Evolutionary conservation across 2,113 vertebrate genomes (phyloP).

Genomic region (Triplophysa siluroides): DNA sequence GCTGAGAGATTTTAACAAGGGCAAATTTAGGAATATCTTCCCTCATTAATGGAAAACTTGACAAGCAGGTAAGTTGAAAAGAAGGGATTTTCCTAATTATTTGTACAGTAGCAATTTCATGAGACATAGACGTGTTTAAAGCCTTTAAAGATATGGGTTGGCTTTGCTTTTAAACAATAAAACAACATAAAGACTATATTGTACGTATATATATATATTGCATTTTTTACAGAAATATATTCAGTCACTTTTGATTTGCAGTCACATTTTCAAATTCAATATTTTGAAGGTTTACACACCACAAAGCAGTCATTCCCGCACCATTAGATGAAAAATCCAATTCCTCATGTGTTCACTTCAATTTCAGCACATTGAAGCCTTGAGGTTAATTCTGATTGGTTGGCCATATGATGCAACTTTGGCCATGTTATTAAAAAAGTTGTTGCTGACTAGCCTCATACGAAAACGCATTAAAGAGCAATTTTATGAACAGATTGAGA

Average conservation of each 20-base stretch:
- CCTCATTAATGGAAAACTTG: background rate
- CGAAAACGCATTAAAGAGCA: background rate
- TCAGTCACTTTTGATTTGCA: background rate
- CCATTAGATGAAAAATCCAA: background rate
- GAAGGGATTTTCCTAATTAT: background rate
- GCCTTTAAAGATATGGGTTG: background rate
- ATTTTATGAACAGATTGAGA: background rate
- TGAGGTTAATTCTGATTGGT: constrained; percentile 17
- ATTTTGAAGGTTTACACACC: background rate
- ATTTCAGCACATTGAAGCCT: background rate
- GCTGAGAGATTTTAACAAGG: constrained; percentile 1
- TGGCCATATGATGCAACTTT: constrained; percentile 17
- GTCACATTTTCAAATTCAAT: no score
- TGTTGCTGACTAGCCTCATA: constrained; percentile 9
- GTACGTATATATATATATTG: background rate
- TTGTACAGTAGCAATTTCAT: background rate
- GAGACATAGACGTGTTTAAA: background rate
- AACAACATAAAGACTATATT: background rate
- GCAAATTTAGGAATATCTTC: constrained; percentile 4
- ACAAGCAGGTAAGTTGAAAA: background rate
- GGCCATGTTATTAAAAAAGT: background rate
- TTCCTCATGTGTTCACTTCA: background rate
- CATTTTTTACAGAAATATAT: background rate
- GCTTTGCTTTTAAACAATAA: background rate
- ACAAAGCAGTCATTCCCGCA: background rate